phyloP scores from a whole-genome alignment of 2,888 invertebrate species.

The Poecilobothrus nobilitatus region DNA sequence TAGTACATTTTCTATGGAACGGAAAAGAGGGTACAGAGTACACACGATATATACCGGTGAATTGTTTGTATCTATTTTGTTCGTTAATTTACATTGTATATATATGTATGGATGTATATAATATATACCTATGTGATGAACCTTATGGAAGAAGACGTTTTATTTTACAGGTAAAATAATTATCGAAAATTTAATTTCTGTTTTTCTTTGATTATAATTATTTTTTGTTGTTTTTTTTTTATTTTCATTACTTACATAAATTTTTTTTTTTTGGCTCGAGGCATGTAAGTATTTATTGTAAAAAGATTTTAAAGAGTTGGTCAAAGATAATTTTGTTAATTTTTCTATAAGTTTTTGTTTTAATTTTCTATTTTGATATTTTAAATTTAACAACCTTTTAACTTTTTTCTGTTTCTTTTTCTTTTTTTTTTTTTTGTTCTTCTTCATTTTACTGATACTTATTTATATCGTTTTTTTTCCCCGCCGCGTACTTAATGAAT shows the following conservation, averaged over 20 bases:
- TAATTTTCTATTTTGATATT: neutral
- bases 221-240: neutral
- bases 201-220: no score
- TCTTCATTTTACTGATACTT: neutral
- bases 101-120: neutral
- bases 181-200: neutral
- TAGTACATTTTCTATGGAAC: neutral
- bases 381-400: conserved; percentile 1
- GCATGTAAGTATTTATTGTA: conserved; percentile 1
- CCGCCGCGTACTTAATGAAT: no score
- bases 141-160: neutral
- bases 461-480: neutral
- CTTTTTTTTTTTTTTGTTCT: neutral
- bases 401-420: neutral
- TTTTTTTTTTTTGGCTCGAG: neutral
- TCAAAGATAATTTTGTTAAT: conserved; percentile 3
- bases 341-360: neutral
- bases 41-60: neutral
- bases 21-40: no score
- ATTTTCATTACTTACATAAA: neutral
- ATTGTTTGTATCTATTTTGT: no score
- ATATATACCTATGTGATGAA: no score
- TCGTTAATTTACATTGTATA: neutral
- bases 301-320: conserved; percentile 3
- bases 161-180: conserved; percentile 5